Percentiles rank a stretch among this genome's conserved stretches.
These are phyloP conservation scores for Adineta ricciae DNA, from an alignment of 2,888 invertebrate genomes.

Conservation along the genomic window DNA sequence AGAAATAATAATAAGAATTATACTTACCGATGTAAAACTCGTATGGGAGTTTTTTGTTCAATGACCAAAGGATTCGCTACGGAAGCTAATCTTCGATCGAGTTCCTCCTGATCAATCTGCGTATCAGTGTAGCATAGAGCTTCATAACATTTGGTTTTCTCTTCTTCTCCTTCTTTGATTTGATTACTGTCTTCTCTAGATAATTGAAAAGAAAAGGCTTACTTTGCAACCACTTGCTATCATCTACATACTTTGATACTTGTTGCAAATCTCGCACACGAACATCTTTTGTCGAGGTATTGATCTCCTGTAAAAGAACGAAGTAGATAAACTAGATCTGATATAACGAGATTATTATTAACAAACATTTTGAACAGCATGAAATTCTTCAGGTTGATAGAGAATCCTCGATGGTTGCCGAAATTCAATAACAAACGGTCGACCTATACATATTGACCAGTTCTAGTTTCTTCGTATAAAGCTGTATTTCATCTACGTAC, in stretches of 20 bases:
- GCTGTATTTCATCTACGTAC: background rate
- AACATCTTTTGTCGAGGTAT: conserved; percentile 54
- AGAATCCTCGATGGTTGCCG: conserved; percentile 55
- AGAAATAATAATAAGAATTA: background rate
- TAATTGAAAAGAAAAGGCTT: conserved; percentile 28
- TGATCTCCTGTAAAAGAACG: conserved; percentile 52
- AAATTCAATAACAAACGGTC: conserved; percentile 80
- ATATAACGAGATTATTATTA: background rate
- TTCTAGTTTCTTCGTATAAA: too few relatives aligned
- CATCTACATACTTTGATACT: conserved; percentile 54
- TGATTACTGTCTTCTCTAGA: conserved; percentile 58
- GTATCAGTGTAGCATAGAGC: conserved; percentile 56
- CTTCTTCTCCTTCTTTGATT: conserved; percentile 40
- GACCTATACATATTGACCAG: conserved; percentile 53
- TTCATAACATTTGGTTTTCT: conserved; percentile 74
- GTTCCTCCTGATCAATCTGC: conserved; percentile 37
- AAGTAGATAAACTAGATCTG: conserved; percentile 3
- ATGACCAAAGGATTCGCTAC: conserved; percentile 49
- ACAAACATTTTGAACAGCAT: conserved; percentile 54
- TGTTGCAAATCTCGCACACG: conserved; percentile 60
- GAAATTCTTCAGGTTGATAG: conserved; percentile 54
- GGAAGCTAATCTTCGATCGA: conserved; percentile 34
- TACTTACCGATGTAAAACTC: conserved; percentile 67
- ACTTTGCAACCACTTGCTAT: too few relatives aligned
- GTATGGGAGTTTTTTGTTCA: conserved; percentile 73